Conservation (phyloP, 2,888 invertebrate species). For the Stramonita haemastoma region DNA sequence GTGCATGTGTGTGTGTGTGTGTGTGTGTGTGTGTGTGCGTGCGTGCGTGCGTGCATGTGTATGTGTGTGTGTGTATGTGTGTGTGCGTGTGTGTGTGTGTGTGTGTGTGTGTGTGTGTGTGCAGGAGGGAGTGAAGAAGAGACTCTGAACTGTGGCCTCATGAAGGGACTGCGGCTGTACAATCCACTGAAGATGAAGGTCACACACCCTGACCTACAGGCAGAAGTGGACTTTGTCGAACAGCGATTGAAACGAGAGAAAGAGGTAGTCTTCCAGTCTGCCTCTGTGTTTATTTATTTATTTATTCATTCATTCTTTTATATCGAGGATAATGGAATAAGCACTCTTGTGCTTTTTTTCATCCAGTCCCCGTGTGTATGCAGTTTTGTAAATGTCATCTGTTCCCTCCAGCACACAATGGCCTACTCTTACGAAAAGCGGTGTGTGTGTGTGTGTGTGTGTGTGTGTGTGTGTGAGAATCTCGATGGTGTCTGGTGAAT, state of each 20-base stretch:
- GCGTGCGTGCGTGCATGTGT: neutral
- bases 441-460: no score
- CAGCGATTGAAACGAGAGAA: constrained; percentile 31
- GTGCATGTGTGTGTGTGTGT: neutral
- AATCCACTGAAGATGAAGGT: neutral
- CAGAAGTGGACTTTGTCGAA: constrained; percentile 44
- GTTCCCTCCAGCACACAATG: no score
- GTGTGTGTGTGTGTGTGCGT: neutral
- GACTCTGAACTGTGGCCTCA: neutral
- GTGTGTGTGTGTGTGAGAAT: no score
- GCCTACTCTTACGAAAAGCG: no score
- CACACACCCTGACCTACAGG: neutral
- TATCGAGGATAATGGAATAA: no score
- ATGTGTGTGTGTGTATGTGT: neutral
- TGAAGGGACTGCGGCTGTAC: constrained; percentile 13
- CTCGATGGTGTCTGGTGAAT: no score
- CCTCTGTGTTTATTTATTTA: no score
- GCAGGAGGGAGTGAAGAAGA: neutral
- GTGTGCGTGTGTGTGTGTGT: neutral
- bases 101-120: neutral
- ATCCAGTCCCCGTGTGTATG: no score
- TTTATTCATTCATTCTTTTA: no score
- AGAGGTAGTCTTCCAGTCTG: constrained; percentile 37
- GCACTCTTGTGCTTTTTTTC: no score
- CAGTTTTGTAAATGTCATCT: no score